Evolutionary conservation across 2,113 vertebrate species (phyloP).

Genomic region (Saguinus midas): DNA sequence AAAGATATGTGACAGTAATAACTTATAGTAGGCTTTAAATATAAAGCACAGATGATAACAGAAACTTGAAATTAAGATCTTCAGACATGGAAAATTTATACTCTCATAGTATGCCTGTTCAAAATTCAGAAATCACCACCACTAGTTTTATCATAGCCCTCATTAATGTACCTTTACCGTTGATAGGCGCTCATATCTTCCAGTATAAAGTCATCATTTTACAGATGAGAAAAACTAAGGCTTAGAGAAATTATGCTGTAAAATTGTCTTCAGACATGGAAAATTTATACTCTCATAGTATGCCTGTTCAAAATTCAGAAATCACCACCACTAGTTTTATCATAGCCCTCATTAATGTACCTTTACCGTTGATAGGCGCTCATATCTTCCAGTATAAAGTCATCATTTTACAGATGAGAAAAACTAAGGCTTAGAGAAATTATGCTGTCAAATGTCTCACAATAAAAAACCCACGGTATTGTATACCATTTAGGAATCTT

Average conservation of each 20-base stretch:
- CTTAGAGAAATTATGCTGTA: neutral
- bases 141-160: neutral
- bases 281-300: neutral
- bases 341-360: neutral
- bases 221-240: neutral
- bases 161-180: neutral
- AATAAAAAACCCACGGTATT: neutral
- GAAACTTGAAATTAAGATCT: conserved; percentile 22
- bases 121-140: neutral
- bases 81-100: neutral
- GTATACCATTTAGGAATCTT: neutral
- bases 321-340: neutral
- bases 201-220: neutral
- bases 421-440: conserved; percentile 2
- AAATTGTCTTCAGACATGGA: neutral
- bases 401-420: neutral
- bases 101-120: neutral
- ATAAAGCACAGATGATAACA: neutral
- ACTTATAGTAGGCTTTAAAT: neutral
- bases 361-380: neutral
- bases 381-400: neutral
- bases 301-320: neutral
- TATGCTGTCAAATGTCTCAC: neutral
- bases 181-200: neutral
- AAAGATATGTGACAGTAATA: neutral